Percentiles rank a stretch among this genome's conserved stretches.
These are phyloP conservation scores for Ditula angustiorana DNA, from an alignment of 2,888 invertebrate genomes.

Conservation along the genomic window DNA sequence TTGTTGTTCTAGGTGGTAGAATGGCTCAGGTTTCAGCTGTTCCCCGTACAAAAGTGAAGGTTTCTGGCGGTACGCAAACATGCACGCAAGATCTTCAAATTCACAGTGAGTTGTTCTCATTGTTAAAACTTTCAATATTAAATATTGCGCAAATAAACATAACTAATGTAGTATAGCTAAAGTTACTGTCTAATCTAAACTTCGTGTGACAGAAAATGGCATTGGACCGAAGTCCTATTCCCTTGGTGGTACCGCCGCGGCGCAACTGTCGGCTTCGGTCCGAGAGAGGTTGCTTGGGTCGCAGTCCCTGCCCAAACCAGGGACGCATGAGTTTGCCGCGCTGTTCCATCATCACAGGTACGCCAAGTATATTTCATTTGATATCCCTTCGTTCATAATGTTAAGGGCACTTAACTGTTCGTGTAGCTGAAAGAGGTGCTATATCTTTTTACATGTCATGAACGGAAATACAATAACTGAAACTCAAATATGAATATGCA, in stretches of 20 bases:
- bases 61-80: conserved; percentile 96
- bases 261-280: conserved; percentile 94
- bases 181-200: not conserved
- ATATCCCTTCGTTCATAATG: not conserved
- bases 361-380: not conserved
- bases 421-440: too few species aligned
- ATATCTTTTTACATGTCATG: too few species aligned
- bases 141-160: too few species aligned
- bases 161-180: too few species aligned
- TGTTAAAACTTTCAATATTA: too few species aligned
- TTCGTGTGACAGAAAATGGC: conserved; percentile 85
- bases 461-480: too few species aligned
- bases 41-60: conserved; percentile 94
- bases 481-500: too few species aligned
- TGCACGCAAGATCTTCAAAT: conserved; percentile 91
- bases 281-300: conserved; percentile 94
- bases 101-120: conserved; percentile 87
- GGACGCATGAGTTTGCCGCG: conserved; percentile 89
- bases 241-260: conserved; percentile 93
- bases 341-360: conserved; percentile 87
- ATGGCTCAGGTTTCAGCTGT: conserved; percentile 95
- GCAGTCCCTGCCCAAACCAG: conserved; percentile 93
- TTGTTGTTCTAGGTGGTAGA: conserved; percentile 73
- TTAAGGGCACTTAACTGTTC: too few species aligned
- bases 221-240: conserved; percentile 94